Conservation (phyloP, 2,797 vertebrate genomes). For the Caiman crocodilus region DNA sequence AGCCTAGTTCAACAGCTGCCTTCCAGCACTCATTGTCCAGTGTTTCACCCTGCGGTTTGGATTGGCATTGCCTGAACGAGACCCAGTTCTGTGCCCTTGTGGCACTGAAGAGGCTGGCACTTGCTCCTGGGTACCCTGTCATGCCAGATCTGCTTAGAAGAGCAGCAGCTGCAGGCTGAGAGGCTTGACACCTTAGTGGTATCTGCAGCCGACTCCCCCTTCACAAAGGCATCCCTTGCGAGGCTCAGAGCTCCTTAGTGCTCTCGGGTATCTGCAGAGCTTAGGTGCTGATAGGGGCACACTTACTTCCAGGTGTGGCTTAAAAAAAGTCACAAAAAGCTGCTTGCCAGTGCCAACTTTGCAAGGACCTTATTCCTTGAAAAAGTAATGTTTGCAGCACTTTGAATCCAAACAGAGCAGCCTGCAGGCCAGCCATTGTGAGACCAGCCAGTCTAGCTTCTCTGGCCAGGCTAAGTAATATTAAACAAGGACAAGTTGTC, state of each 20-base stretch:
- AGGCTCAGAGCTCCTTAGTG: not conserved
- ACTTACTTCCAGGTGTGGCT: not conserved
- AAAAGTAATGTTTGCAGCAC: not conserved
- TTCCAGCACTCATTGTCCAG: not conserved
- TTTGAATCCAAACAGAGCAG: not conserved
- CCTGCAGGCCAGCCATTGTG: not conserved
- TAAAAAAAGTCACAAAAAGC: accelerated
- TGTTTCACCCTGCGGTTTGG: accelerated
- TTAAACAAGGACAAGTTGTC: not conserved
- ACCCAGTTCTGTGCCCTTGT: slow-evolving; percentile 25
- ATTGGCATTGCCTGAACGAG: not conserved
- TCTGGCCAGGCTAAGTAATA: not conserved
- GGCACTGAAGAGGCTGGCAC: not conserved
- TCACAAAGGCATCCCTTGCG: slow-evolving; percentile 47
- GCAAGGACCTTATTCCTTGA: too few species aligned
- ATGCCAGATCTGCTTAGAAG: slow-evolving; percentile 26
- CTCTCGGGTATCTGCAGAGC: not conserved
- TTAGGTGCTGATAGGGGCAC: not conserved
- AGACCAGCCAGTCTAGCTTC: not conserved
- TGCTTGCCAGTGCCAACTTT: too few species aligned
- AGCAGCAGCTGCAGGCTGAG: not conserved
- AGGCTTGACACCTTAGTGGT: slow-evolving; percentile 29
- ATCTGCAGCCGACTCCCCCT: slow-evolving; percentile 47
- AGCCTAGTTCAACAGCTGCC: not conserved
- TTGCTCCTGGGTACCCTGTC: too few species aligned